Base-by-base conservation (phyloP, 2,797 vertebrate genomes). In the Schizopygopsis malacanthus region DNA sequence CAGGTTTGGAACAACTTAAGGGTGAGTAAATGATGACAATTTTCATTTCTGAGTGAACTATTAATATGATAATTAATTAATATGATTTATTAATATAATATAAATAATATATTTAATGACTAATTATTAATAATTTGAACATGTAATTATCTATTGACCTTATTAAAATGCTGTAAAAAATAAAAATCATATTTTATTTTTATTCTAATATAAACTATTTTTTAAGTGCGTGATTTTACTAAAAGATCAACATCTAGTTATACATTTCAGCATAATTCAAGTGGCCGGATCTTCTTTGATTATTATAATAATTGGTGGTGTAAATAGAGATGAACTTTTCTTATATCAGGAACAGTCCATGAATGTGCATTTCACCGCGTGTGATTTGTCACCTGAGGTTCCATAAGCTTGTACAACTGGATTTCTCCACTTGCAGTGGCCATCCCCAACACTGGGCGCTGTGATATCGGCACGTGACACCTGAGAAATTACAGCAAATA, bases 391-490 rank as follows among this genome's bases (percentile, higher is more conserved):
- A 99, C 98, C 97, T 97, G 94, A 50, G 86, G 90, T 6, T 90
- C 93, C 12, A 90, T 88, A 88, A 99, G 92, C 0, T 79, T 87
- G 90, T 94, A 94, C 22, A 99, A 91, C 87, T 97, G 95, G 88
- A 99, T 86, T 0, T 95, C 94, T 0, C 98, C 98, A 0, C 88
- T 92, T 2, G 98, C 97, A 71, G 95, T 93, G 10, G 97, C 98
- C 76, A 97, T 90, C 33, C 96, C 97, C 90, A 97, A 89, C 86
- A 97, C 81, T 2, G 96, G 94, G 47, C 85, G 90, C 28, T 93
- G 96, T 0, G 93, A 94, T 78, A 99, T 85, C 0, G 94, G 96
- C 52, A 97, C 3, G 0, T 97, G 98, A 90, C 98, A 99, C 98
- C 98, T 99, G 56, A n/a, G 2, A 28, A 61, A 85, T 39, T 41